A percentile compares a stretch with the other conserved stretches of the same genome.
Evolutionary conservation across 35 echinoderm and acorn worm species (phyloP).

Genomic region (Amphiura filiformis): DNA sequence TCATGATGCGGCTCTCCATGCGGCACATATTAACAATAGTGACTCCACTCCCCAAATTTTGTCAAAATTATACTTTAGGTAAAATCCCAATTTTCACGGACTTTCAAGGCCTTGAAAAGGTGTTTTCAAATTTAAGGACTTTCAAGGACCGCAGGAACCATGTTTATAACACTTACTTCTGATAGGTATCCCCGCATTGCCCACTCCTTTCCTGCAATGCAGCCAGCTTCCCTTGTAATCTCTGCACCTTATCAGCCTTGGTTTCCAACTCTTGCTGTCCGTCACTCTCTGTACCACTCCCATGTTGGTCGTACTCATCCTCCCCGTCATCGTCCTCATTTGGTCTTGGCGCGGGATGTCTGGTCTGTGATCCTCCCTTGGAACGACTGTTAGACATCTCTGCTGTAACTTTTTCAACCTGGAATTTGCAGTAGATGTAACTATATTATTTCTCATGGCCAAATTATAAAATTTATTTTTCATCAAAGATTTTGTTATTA

Average conservation of each 20-base stretch:
- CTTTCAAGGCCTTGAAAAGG: no score
- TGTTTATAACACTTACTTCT: constrained; percentile 64
- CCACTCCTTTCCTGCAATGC: constrained; percentile 51
- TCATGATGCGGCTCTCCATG: no score
- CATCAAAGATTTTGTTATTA: no score
- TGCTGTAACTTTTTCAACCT: neutral
- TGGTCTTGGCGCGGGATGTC: neutral
- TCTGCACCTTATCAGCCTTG: neutral
- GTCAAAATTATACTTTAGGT: no score
- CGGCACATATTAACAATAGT: no score
- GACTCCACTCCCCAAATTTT: no score
- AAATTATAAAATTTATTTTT: neutral
- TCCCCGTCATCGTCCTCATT: neutral
- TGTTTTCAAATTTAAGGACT: no score
- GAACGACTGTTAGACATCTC: neutral
- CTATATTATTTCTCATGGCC: neutral
- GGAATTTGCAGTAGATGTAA: neutral
- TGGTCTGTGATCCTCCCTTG: neutral
- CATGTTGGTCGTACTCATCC: constrained; percentile 31
- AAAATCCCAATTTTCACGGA: no score
- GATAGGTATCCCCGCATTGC: constrained; percentile 51
- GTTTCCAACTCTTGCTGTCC: constrained; percentile 52
- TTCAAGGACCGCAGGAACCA: no score
- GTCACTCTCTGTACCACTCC: constrained; percentile 97
- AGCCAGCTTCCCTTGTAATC: constrained; percentile 48